Conservation (phyloP, 1,140 invertebrate genomes). For the Phortica variegata region DNA sequence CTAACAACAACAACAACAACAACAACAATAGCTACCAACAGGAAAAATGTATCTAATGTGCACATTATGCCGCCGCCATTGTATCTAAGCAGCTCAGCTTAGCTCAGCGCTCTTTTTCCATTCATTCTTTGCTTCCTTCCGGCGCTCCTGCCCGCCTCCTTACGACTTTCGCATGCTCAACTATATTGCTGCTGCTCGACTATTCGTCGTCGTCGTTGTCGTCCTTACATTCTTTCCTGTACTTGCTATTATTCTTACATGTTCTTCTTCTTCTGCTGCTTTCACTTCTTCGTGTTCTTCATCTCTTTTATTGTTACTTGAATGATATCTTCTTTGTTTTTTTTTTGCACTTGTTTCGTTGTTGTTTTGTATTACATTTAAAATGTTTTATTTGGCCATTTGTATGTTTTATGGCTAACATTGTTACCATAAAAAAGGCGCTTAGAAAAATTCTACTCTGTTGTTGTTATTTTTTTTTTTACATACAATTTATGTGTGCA, state of each 20-base stretch:
- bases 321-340: constrained; percentile 7
- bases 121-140: constrained; percentile 3
- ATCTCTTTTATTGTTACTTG: too few species aligned
- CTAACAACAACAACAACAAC: too few species aligned
- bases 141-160: too few species aligned
- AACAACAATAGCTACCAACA: too few species aligned
- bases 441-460: not conserved
- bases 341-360: constrained; percentile 13
- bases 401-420: constrained; percentile 51
- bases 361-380: constrained; percentile 51
- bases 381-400: constrained; percentile 55
- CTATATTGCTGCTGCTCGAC: constrained; percentile 12
- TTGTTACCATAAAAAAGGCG: constrained; percentile 26
- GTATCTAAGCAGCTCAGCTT: too few species aligned
- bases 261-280: constrained; percentile 10
- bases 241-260: constrained; percentile 46
- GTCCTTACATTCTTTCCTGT: constrained; percentile 25
- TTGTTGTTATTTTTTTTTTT: constrained; percentile 8
- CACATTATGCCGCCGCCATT: not conserved
- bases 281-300: not conserved
- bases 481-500: constrained; percentile 36
- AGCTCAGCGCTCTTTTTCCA: too few species aligned
- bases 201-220: constrained; percentile 6
- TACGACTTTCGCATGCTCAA: too few species aligned
- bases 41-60: constrained; percentile 48